These are phyloP conservation scores for Meloe dianella DNA, from an alignment of 2,888 invertebrate genomes.

Conservation along the genomic window DNA sequence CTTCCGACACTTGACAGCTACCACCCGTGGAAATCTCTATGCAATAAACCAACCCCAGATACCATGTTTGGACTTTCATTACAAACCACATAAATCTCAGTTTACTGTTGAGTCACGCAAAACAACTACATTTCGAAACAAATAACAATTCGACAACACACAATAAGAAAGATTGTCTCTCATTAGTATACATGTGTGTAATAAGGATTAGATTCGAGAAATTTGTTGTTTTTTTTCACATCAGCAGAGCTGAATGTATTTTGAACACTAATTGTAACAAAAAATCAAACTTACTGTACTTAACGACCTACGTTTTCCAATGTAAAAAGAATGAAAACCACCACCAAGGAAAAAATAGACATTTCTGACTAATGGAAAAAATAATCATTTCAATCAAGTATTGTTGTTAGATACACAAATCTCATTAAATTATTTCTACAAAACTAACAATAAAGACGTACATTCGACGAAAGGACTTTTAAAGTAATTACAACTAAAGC, in stretches of 20 bases:
- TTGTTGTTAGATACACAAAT: not conserved
- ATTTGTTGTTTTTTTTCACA: not conserved
- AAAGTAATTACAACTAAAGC: slow-evolving; percentile 4
- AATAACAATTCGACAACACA: not conserved
- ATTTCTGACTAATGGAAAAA: not conserved
- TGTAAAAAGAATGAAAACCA: not conserved
- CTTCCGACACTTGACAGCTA: slow-evolving; percentile 48
- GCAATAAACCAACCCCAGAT: slow-evolving; percentile 35
- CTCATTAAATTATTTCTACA: not conserved
- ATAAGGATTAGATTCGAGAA: not conserved
- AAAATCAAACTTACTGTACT: not conserved
- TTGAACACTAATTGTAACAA: not conserved
- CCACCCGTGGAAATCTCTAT: slow-evolving; percentile 33
- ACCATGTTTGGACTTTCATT: slow-evolving; percentile 43
- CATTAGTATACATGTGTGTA: not conserved
- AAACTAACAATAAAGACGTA: not conserved
- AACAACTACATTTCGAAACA: slow-evolving; percentile 31
- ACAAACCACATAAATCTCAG: slow-evolving; percentile 43
- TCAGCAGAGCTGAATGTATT: not conserved
- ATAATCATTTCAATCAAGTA: not conserved
- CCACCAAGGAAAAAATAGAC: not conserved
- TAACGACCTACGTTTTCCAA: not conserved
- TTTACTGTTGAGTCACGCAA: slow-evolving; percentile 35
- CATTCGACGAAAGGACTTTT: not conserved
- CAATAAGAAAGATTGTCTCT: not conserved